Evolutionary conservation across 2,797 vertebrate genomes (phyloP), one percentile per base, ranked within the genome.

Genomic region (Semaprochilodus insignis): DNA sequence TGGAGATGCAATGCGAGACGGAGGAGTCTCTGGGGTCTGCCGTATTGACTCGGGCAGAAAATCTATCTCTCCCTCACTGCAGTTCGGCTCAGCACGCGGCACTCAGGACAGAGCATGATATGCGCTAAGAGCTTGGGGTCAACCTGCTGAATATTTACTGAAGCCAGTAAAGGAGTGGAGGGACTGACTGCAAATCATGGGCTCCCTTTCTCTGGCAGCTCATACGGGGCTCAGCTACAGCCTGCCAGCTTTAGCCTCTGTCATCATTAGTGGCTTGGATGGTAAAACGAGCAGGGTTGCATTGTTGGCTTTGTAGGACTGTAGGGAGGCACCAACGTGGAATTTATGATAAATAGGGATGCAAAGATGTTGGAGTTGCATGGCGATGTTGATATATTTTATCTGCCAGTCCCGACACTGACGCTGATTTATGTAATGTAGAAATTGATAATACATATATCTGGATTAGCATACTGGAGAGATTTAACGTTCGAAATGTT

Each of bases 1-100:
- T 52, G 55, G 25, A 51, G 62, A 70, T 54, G 11, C 14, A 44
- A 52, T 52, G 51, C 19, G 55, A 82, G 40, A 76, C 27, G 44
- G 40, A 34, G 44, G n/a, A 57, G 21, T 70, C 72, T 81, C 65
- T 75, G 23, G 73, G 65, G 80, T 59, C 23, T 59, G 65, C 17
- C 10, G 13, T 76, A 76, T 81, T 81, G 80, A 74, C 74, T 80
- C 65, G 66, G 36, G 63, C 54, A 36, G 73, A 81, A 82, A 77
- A 82, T 82, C 74, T 70, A 77, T 82, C 74, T 70, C 52, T 70
- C 66, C 65, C 74, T 59, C 65, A 34, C 73, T 60, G 80, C 63
- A 69, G 72, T 59, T 81, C 2, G 13, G 25, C 36, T 60, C 54
- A 31, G 54, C 67, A 59, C 63, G 55, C 63, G 55, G n/a, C 31